phyloP scores from a whole-genome alignment of 1,140 invertebrate species.

The Rhopalosiphum padi region DNA sequence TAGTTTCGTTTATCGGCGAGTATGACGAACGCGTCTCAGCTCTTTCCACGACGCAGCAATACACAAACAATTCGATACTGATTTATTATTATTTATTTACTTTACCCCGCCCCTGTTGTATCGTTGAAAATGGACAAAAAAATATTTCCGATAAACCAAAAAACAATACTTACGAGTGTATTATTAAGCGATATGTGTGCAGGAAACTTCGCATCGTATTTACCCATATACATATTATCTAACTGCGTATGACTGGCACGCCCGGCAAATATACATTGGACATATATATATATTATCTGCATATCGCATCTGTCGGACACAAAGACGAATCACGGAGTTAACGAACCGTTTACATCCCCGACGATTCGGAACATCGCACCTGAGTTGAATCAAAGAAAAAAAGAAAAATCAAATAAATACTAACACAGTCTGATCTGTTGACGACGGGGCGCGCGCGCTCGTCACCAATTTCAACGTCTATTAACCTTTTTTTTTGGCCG shows the following conservation, averaged over 20 bases:
- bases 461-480: not conserved
- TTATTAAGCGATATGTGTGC: not conserved
- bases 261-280: not conserved
- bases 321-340: slow-evolving; percentile 26
- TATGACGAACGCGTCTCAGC: not conserved
- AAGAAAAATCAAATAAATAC: not conserved
- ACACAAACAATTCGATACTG: not conserved
- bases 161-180: not conserved
- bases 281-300: not conserved
- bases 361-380: not conserved
- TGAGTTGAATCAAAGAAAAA: not conserved
- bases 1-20: not conserved
- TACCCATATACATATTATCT: not conserved
- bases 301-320: not conserved
- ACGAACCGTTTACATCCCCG: slow-evolving; percentile 5
- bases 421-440: not conserved
- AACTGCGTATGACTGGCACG: not conserved
- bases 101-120: too few species aligned
- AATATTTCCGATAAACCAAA: not conserved
- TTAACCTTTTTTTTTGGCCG: not conserved
- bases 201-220: not conserved
- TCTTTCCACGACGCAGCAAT: too few species aligned
- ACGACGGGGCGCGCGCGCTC: not conserved
- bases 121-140: not conserved
- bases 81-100: not conserved